Conservation (phyloP, 1,140 invertebrate genomes). For the Temnothorax curvispinosus region DNA sequence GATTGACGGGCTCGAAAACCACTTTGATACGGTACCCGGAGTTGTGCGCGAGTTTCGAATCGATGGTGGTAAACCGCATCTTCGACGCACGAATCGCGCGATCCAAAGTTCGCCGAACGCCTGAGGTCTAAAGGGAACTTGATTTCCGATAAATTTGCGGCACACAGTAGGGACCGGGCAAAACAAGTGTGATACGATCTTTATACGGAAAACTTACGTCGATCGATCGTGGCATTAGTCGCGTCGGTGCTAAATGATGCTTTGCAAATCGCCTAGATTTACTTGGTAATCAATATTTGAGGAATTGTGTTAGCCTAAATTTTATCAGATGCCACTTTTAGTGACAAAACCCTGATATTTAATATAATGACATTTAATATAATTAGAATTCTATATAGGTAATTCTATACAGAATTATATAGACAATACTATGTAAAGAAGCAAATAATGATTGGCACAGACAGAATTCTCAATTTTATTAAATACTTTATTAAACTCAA, state of each 20-base stretch:
- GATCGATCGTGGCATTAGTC: conserved; percentile 1
- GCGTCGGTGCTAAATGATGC: not conserved
- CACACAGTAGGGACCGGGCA: conserved; percentile 25
- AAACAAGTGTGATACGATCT: conserved; percentile 59
- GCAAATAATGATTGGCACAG: not conserved
- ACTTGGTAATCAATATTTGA: not conserved
- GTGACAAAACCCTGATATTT: not conserved
- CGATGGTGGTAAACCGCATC: conserved; percentile 52
- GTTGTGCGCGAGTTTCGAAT: conserved; percentile 58
- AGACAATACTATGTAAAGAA: not conserved
- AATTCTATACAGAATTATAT: not conserved
- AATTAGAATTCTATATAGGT: not conserved
- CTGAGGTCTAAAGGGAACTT: conserved; percentile 50
- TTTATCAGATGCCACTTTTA: not conserved
- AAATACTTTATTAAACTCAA: not conserved
- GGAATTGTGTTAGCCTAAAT: not conserved
- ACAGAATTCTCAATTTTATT: not conserved
- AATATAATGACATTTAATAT: not conserved
- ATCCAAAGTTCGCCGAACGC: conserved; percentile 56
- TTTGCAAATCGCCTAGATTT: not conserved
- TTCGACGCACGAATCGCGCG: conserved; percentile 52
- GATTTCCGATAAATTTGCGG: conserved; percentile 66
- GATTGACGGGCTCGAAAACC: conserved; percentile 39
- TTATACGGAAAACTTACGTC: conserved; percentile 24
- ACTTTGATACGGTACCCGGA: conserved; percentile 35